Evolutionary conservation across 2,113 vertebrate genomes (phyloP), one percentile per base, ranked within the genome.

Genomic region (Phaethon lepturus): DNA sequence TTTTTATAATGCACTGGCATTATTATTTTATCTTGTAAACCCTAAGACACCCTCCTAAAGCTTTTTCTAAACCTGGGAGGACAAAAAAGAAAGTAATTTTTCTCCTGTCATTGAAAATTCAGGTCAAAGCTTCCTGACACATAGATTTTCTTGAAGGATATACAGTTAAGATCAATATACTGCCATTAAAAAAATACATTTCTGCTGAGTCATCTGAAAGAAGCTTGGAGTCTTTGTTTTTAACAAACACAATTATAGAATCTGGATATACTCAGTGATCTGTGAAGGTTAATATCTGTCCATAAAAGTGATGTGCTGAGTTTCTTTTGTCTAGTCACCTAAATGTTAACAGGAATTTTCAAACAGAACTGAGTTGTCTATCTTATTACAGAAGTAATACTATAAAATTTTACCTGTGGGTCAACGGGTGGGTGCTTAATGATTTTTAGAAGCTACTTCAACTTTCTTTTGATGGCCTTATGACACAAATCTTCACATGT

Each of bases 201-300:
- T 90, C 76, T 97, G 82, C 95, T 92, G 91, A 90, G 76, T 95
- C 91, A 96, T 69, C 35, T 83, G 45, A 66, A 92, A 92, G 67
- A 38, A 88, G 49, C 28, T 85, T 79, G 9, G 45, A 95, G 87
- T 81, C 60, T 86, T 93, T 92, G 80, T 81, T 94, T 95, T 91
- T 66, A 79, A 50, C 60, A 93, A 97, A 93, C 52, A 69, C 47
- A 93, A 90, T 96, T 95, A 86, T 31, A 88, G 73, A 93, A 72
- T 91, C 83, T 88, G 33, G 58, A 92, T 91, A 68, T 78, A 81
- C 47, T 91, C 94, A 89, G 68, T 90, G 90, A 96, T 87, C 94
- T 90, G 64, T 97, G 96, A 97, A 97, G 94, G 96, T 90, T 95
- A 95, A 86, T 80, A 94, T 94, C 72, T 78, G 28, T 72, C 63